Base-by-base conservation (phyloP, 1,140 invertebrate species). In the Neotoxoptera formosana region DNA sequence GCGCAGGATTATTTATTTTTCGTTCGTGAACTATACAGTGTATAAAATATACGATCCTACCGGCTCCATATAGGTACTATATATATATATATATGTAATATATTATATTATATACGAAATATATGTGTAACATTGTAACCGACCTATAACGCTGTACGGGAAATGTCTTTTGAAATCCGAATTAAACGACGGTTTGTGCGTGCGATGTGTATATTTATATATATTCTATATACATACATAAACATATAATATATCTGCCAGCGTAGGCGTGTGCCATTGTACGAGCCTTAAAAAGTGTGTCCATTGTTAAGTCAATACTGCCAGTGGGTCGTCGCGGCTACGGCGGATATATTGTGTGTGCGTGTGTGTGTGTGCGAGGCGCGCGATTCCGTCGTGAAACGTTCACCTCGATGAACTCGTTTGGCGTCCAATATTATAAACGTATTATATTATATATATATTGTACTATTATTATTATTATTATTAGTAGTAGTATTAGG, bases 361-460 rank as follows among this genome's bases (percentile, higher is more conserved):
- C 4, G 20, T 53, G 14, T 87, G 4, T 48, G 4, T 30, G 41
- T 8, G 11, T 2, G 86, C 47, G 86, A 51, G 20, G 41, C 7
- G 11, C 2, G 86, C 86, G 86, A 88, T 87, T 87, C 84, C 14
- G 84, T 30, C 60, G 84, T 30, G 45, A 88, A 88, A 88, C 47
- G 86, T 88, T 88, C 86, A 88, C 86, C 86, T 88, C 86, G 20
- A 88, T 51, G 86, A 88, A 48, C 47, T 41, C 47, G 86, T 88
- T 51, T n/a, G 21, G n/a, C n/a, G 86, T 51, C 45, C 45, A 17
- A 86, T 86, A 47, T 67, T 67, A 67, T n/a, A 67, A 67, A 67
- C 30, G 60, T 67, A 67, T 67, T 67, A 67, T 67, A 60, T 60
- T 41, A 36, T 41, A 41, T 41, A 41, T 9, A 36, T 36, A 83